phyloP scores from a whole-genome alignment of 2,113 vertebrate genomes.

The human (Homo sapiens) region DNA sequence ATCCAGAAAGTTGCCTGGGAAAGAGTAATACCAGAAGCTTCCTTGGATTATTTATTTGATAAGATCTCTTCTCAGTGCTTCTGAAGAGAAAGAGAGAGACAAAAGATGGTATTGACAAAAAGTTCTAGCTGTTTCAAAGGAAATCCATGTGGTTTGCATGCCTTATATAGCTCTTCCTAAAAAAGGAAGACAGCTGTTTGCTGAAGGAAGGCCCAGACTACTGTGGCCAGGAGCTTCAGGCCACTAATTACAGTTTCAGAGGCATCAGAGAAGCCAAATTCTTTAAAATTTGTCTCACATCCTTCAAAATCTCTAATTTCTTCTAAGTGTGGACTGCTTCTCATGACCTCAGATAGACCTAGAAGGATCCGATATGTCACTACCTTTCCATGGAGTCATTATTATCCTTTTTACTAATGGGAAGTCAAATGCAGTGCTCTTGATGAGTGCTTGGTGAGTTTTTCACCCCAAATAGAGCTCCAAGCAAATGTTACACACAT shows the following conservation, averaged over 20 bases:
- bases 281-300: constrained; percentile 44
- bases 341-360: constrained; percentile 38
- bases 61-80: constrained; percentile 58
- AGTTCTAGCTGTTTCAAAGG: constrained; percentile 58
- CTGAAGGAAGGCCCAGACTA: constrained; percentile 31
- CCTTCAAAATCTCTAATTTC: constrained; percentile 23
- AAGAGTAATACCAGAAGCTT: constrained; percentile 78
- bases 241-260: constrained; percentile 62
- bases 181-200: constrained; percentile 65
- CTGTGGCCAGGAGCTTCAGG: constrained; percentile 39
- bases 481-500: neutral
- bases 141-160: constrained; percentile 62
- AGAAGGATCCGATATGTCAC: neutral
- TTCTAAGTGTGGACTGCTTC: neutral
- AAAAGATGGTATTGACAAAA: constrained; percentile 73
- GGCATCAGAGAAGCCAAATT: neutral
- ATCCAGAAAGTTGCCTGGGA: constrained; percentile 72
- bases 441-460: neutral
- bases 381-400: neutral
- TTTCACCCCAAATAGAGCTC: no score
- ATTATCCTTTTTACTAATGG: neutral
- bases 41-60: constrained; percentile 77
- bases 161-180: constrained; percentile 66
- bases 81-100: constrained; percentile 67
- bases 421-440: neutral